phyloP scores from a whole-genome alignment of 2,797 vertebrate species.

The Discoglossus pictus region DNA sequence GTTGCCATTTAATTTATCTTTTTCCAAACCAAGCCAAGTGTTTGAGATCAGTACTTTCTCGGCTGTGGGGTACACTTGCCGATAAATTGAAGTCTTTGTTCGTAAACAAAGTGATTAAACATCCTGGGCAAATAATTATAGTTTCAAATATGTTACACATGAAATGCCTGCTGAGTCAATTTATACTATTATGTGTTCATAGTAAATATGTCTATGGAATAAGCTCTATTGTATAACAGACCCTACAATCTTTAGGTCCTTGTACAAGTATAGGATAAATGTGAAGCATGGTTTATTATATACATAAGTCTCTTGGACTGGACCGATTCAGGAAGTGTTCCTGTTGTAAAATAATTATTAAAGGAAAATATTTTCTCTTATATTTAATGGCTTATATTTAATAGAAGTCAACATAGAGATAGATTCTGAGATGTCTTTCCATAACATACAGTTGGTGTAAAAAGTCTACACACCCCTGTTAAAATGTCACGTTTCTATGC shows the following conservation, averaged over 20 bases:
- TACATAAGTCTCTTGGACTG: too few relatives aligned
- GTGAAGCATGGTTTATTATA: too few relatives aligned
- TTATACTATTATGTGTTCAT: conserved; percentile 25
- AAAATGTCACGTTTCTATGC: too few relatives aligned
- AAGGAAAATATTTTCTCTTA: too few relatives aligned
- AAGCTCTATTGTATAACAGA: conserved; percentile 10
- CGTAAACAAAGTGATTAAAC: conserved; percentile 40
- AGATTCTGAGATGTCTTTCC: too few relatives aligned
- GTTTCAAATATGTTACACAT: conserved; percentile 1
- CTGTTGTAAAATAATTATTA: too few relatives aligned
- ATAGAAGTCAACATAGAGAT: too few relatives aligned
- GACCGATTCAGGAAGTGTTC: too few relatives aligned
- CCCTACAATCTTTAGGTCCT: conserved; percentile 22
- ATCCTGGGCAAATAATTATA: conserved; percentile 40
- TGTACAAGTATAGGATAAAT: not conserved
- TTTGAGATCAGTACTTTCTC: conserved; percentile 14
- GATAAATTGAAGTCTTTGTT: conserved; percentile 19
- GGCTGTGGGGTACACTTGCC: conserved; percentile 13
- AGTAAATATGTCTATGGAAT: conserved; percentile 24
- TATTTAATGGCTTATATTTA: too few relatives aligned
- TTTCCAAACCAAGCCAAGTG: not conserved
- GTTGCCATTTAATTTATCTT: not conserved
- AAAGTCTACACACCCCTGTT: too few relatives aligned
- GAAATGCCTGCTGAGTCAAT: conserved; percentile 26
- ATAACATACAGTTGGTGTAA: too few relatives aligned